Evolutionary conservation across 2,888 invertebrate species (phyloP).

Genomic region (Schrankia costaestrigalis): DNA sequence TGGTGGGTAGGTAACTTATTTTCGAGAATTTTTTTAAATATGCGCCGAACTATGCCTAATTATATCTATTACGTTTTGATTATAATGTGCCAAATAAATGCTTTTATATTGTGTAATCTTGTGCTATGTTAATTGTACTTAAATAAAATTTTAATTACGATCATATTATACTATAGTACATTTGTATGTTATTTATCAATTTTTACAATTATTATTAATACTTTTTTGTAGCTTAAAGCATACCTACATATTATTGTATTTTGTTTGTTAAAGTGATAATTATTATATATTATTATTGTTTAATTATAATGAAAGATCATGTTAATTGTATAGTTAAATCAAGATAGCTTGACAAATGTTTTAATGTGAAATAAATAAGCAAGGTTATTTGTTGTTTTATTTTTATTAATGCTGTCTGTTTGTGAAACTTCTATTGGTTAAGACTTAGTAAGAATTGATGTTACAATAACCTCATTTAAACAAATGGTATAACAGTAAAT

Average conservation of each 20-base stretch:
- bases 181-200: constrained; percentile 27
- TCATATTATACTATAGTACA: constrained; percentile 11
- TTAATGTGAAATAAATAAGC: constrained; percentile 64
- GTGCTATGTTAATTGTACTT: constrained; percentile 3
- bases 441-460: too few relatives aligned
- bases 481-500: too few relatives aligned
- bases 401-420: too few relatives aligned
- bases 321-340: constrained; percentile 51
- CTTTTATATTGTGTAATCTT: constrained; percentile 19
- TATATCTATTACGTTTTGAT: constrained; percentile 9
- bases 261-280: constrained; percentile 33
- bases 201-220: constrained; percentile 17
- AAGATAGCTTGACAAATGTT: constrained; percentile 58
- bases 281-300: constrained; percentile 39
- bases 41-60: constrained; percentile 5
- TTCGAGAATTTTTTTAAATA: constrained; percentile 6
- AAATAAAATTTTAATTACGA: background rate
- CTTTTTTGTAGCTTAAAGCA: constrained; percentile 44
- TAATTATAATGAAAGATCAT: constrained; percentile 43
- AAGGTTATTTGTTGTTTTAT: constrained; percentile 42
- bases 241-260: constrained; percentile 26
- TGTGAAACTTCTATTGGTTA: too few relatives aligned
- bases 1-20: too few relatives aligned
- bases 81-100: constrained; percentile 26
- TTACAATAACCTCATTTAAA: too few relatives aligned